Evolutionary conservation across 2,797 vertebrate genomes (phyloP).

Genomic region (Acanthurus lineatus): DNA sequence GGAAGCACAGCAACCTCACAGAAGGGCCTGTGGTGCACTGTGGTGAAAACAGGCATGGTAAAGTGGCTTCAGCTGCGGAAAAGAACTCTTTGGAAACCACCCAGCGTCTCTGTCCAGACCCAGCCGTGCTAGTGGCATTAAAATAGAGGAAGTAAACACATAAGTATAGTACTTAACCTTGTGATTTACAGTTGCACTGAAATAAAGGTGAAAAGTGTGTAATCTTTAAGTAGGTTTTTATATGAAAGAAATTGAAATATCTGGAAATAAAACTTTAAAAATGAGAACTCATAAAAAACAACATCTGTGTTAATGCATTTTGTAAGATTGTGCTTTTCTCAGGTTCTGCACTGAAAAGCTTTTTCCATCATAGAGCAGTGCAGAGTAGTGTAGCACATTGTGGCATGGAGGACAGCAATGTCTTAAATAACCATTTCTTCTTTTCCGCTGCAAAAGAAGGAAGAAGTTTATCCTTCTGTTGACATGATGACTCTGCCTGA

Average conservation of each 20-base stretch:
- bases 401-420: conserved; percentile 51
- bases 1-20: conserved; percentile 78
- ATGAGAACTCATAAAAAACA: conserved; percentile 19
- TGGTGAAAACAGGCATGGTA: conserved; percentile 75
- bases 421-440: conserved; percentile 63
- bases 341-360: conserved; percentile 30
- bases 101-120: conserved; percentile 64
- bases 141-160: conserved; percentile 62
- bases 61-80: conserved; percentile 82
- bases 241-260: conserved; percentile 41
- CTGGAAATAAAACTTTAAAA: conserved; percentile 23
- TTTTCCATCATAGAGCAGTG: conserved; percentile 45
- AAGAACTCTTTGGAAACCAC: conserved; percentile 73
- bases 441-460: conserved; percentile 42
- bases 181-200: conserved; percentile 51
- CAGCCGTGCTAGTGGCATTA: conserved; percentile 60
- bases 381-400: conserved; percentile 64
- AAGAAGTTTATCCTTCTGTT: conserved; percentile 53
- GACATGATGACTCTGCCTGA: conserved; percentile 60
- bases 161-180: conserved; percentile 61
- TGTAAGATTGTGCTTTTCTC: conserved; percentile 38
- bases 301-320: conserved; percentile 45
- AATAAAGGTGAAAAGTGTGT: conserved; percentile 26
- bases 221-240: conserved; percentile 44
- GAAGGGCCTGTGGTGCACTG: conserved; percentile 71